Conservation (phyloP, 1,140 invertebrate genomes). For the Megathymus violae region DNA sequence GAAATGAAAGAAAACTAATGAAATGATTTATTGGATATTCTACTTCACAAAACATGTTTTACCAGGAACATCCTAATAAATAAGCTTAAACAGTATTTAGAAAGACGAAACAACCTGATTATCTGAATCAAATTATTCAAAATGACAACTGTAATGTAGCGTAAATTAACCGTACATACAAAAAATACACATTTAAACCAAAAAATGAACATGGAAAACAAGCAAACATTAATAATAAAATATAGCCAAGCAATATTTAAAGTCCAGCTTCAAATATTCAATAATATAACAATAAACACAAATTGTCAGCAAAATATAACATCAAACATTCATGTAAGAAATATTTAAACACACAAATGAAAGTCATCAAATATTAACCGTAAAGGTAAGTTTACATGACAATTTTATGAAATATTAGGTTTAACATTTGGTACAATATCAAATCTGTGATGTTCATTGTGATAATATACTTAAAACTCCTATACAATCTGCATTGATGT, state of each 20-base stretch:
- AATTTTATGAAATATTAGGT: background rate
- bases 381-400: background rate
- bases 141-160: too few species aligned
- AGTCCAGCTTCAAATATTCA: constrained; percentile 27
- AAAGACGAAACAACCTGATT: too few species aligned
- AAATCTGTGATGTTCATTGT: constrained; percentile 60
- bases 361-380: constrained; percentile 41
- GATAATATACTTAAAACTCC: constrained; percentile 37
- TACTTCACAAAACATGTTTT: too few species aligned
- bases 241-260: background rate
- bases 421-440: background rate
- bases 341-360: constrained; percentile 5
- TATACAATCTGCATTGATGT: background rate
- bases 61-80: too few species aligned
- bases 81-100: too few species aligned
- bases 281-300: constrained; percentile 7
- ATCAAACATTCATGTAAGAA: background rate
- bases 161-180: too few species aligned
- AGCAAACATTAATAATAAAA: background rate
- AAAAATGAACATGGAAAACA: constrained; percentile 10
- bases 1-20: too few species aligned
- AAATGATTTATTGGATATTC: too few species aligned
- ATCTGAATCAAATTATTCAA: too few species aligned
- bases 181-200: too few species aligned
- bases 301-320: background rate